Conservation (phyloP, 2,888 invertebrate genomes). For the Catocala fraxini region DNA sequence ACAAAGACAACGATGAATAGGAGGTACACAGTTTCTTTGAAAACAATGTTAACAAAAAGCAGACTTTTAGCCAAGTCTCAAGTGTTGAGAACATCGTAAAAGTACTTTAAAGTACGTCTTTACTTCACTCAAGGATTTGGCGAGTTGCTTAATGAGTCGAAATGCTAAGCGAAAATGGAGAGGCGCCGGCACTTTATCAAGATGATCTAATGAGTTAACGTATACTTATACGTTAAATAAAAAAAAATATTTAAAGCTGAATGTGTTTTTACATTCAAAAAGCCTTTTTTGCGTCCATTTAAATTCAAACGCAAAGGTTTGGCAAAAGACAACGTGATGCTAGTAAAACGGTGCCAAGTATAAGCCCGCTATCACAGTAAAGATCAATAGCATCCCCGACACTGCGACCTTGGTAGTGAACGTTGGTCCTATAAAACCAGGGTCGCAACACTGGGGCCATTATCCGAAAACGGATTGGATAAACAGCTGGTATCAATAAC, state of each 20-base stretch:
- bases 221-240: too few relatives aligned
- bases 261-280: too few relatives aligned
- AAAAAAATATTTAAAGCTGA: too few relatives aligned
- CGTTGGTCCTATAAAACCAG: neutral
- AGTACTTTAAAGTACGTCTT: constrained; percentile 18
- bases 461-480: neutral
- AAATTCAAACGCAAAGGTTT: neutral
- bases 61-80: constrained; percentile 7
- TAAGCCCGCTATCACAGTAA: neutral
- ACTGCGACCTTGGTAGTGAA: constrained; percentile 5
- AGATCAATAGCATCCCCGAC: constrained; percentile 13
- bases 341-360: constrained; percentile 12
- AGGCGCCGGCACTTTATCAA: constrained; percentile 22
- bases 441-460: neutral
- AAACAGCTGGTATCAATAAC: neutral
- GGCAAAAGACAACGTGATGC: constrained; percentile 1
- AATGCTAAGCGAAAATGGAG: constrained; percentile 19
- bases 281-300: too few relatives aligned
- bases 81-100: constrained; percentile 10
- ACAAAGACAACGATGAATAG: too few relatives aligned
- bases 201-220: constrained; percentile 22
- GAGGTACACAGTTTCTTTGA: neutral
- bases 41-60: constrained; percentile 3
- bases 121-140: constrained; percentile 8
- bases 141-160: constrained; percentile 23